These are phyloP conservation scores for Psittacula derbiana DNA, from an alignment of 2,797 vertebrate genomes.

Conservation along the genomic window DNA sequence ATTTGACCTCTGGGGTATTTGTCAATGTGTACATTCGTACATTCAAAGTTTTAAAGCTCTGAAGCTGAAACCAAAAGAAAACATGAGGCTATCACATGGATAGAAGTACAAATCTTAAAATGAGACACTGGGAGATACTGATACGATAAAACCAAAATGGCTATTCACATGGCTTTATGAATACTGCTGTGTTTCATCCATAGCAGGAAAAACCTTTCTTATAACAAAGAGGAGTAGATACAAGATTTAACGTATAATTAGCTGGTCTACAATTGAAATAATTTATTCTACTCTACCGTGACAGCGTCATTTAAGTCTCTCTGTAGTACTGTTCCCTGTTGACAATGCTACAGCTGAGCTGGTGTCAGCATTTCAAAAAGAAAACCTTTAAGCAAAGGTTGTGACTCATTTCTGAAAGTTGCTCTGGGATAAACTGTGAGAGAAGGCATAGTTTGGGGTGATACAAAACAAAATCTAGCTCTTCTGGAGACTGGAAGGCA, in stretches of 20 bases:
- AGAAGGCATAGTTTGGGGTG: neutral
- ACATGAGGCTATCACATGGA: neutral
- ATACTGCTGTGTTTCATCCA: neutral
- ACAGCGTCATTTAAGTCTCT: slow-evolving; percentile 46
- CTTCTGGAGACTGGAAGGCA: neutral
- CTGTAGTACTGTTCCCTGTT: neutral
- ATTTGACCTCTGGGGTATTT: slow-evolving; percentile 23
- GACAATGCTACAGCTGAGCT: neutral
- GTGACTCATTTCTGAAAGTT: neutral
- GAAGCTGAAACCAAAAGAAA: neutral
- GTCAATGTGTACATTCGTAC: neutral
- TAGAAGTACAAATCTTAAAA: neutral
- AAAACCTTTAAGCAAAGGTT: slow-evolving; percentile 1
- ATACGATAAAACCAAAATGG: neutral
- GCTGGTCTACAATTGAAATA: slow-evolving; percentile 61
- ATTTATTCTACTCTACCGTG: slow-evolving; percentile 2
- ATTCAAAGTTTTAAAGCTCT: neutral
- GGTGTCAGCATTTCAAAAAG: neutral
- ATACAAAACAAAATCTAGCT: neutral
- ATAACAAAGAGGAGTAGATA: neutral
- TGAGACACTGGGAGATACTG: neutral
- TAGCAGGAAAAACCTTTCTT: neutral
- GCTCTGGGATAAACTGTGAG: neutral
- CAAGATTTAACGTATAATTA: slow-evolving; percentile 47
- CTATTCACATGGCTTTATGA: neutral